These are phyloP conservation scores for Drosophila tropicalis DNA, from an alignment of 1,140 invertebrate species.

Conservation along the genomic window DNA sequence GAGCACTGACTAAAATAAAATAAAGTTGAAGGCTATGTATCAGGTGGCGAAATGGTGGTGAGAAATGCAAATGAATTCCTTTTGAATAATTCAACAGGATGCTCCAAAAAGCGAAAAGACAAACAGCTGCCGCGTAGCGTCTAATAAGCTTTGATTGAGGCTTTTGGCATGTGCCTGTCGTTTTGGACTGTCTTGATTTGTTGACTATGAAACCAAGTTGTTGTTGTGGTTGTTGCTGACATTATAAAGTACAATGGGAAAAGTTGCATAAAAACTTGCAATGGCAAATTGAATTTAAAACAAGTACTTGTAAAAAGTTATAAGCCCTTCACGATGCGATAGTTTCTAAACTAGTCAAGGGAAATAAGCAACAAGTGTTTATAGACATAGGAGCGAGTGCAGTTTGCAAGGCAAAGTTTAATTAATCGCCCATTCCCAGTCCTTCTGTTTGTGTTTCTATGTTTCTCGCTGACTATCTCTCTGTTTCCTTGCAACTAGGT, in stretches of 20 bases:
- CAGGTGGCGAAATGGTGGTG: slow-evolving; percentile 61
- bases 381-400: neutral
- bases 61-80: slow-evolving; percentile 72
- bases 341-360: neutral
- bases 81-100: slow-evolving; percentile 75
- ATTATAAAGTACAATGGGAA: slow-evolving; percentile 15
- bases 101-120: slow-evolving; percentile 41
- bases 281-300: slow-evolving; percentile 35
- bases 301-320: slow-evolving; percentile 28
- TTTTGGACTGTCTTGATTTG: slow-evolving; percentile 62
- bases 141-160: slow-evolving; percentile 74
- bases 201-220: slow-evolving; percentile 27
- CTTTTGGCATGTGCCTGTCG: slow-evolving; percentile 63
- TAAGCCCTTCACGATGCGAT: neutral
- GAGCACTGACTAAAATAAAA: slow-evolving; percentile 7
- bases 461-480: neutral
- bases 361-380: slow-evolving; percentile 29
- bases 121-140: slow-evolving; percentile 51
- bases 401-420: slow-evolving; percentile 38
- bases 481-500: slow-evolving; percentile 45
- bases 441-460: neutral
- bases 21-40: slow-evolving; percentile 23
- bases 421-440: slow-evolving; percentile 37
- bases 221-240: neutral
- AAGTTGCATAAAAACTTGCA: slow-evolving; percentile 27